These are phyloP conservation scores for Natator depressus DNA, from an alignment of 2,113 vertebrate genomes.

Conservation along the genomic window DNA sequence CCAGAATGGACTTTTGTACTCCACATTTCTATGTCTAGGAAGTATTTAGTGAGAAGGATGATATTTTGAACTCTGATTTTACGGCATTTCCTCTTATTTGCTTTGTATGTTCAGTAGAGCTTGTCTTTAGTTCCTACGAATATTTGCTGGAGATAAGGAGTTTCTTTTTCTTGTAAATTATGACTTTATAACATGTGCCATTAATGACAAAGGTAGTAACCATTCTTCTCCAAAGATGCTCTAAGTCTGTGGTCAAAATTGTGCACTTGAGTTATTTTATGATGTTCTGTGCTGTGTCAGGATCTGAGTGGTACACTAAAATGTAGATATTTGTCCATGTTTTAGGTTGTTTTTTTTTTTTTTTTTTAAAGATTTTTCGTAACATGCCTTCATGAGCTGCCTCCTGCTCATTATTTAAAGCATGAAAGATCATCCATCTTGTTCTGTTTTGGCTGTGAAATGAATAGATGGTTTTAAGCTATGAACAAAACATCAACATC, in stretches of 20 bases:
- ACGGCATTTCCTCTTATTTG: slow-evolving; percentile 54
- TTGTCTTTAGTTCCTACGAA: slow-evolving; percentile 59
- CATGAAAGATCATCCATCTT: slow-evolving; percentile 8
- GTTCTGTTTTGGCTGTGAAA: background rate
- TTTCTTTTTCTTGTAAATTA: slow-evolving; percentile 16
- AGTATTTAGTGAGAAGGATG: slow-evolving; percentile 63
- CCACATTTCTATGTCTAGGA: slow-evolving; percentile 59
- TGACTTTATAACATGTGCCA: slow-evolving; percentile 48
- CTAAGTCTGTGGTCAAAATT: background rate
- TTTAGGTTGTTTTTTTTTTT: background rate
- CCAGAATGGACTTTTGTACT: slow-evolving; percentile 59
- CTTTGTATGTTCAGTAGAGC: slow-evolving; percentile 53
- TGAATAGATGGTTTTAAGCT: slow-evolving; percentile 25
- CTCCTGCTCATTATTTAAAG: slow-evolving; percentile 42
- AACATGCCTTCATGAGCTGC: background rate
- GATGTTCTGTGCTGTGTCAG: background rate
- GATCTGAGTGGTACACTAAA: background rate
- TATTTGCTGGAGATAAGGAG: slow-evolving; percentile 20
- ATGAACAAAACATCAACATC: slow-evolving; percentile 30
- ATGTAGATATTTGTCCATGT: background rate
- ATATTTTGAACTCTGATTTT: slow-evolving; percentile 57
- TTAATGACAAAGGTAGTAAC: background rate
- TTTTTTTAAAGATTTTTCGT: slow-evolving; percentile 11
- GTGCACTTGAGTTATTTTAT: background rate
- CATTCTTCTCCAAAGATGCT: slow-evolving; percentile 9